Conservation (phyloP, 2,888 invertebrate species). For the Tetramorium bicarinatum region DNA sequence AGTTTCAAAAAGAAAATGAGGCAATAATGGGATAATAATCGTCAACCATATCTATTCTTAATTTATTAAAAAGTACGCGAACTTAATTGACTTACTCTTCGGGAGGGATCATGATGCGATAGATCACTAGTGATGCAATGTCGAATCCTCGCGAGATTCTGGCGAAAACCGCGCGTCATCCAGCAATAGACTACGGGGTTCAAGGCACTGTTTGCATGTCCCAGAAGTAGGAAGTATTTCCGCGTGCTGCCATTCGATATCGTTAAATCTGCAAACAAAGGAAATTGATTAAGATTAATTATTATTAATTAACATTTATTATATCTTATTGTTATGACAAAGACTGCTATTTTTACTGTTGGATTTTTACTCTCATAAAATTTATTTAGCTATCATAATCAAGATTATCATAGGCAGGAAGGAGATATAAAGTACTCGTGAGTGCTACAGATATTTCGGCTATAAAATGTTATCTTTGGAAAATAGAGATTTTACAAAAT, state of each 20-base stretch:
- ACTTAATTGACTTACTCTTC: slow-evolving; percentile 76
- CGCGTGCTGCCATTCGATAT: slow-evolving; percentile 85
- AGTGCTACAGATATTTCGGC: neutral
- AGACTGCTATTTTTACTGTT: neutral
- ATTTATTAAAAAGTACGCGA: neutral
- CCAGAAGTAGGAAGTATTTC: slow-evolving; percentile 91
- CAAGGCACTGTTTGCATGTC: slow-evolving; percentile 92
- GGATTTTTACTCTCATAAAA: neutral
- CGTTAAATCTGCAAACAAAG: slow-evolving; percentile 72
- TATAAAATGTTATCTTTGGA: neutral
- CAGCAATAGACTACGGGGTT: slow-evolving; percentile 93
- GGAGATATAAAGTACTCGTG: neutral
- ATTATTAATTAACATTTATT: neutral
- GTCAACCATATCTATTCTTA: too few species aligned
- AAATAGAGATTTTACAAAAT: neutral
- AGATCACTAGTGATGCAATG: slow-evolving; percentile 78
- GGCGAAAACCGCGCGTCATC: slow-evolving; percentile 91
- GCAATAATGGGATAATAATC: too few species aligned
- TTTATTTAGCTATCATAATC: neutral
- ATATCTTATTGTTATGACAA: neutral
- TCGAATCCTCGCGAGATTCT: slow-evolving; percentile 89
- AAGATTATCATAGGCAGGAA: neutral
- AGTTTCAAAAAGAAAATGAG: too few species aligned
- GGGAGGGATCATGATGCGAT: slow-evolving; percentile 70
- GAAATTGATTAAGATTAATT: slow-evolving; percentile 21